phyloP scores from a whole-genome alignment of 2,888 invertebrate genomes.

The Drosophila eohydei region DNA sequence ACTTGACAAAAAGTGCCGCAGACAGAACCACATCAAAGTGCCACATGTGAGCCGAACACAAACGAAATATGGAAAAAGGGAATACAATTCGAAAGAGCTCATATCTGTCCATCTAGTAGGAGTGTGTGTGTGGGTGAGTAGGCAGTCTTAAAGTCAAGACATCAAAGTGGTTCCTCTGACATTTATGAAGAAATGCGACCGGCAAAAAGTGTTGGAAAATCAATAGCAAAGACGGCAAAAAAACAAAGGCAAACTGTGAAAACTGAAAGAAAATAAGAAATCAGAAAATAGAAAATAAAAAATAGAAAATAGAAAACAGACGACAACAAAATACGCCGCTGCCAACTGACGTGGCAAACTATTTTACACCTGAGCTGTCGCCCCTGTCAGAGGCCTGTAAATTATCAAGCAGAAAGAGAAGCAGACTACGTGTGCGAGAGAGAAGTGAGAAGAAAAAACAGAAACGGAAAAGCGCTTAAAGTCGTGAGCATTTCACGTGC shows the following conservation, averaged over 20 bases:
- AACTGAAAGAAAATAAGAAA: constrained; percentile 53
- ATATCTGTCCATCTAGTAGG: constrained; percentile 29
- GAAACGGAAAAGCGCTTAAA: constrained; percentile 63
- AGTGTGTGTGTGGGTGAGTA: constrained; percentile 15
- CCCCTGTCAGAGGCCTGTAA: constrained; percentile 57
- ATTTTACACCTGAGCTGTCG: constrained; percentile 78
- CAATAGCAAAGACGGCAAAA: constrained; percentile 47
- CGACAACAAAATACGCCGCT: constrained; percentile 35
- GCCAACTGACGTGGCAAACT: constrained; percentile 73
- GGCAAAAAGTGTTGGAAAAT: constrained; percentile 67
- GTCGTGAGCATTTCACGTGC: constrained; percentile 25
- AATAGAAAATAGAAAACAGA: constrained; percentile 22
- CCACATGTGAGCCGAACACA: constrained; percentile 49
- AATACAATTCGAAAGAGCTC: constrained; percentile 43
- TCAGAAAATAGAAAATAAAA: constrained; percentile 11
- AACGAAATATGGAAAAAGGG: constrained; percentile 35
- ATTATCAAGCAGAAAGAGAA: constrained; percentile 1
- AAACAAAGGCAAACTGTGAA: constrained; percentile 42
- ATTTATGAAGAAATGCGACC: constrained; percentile 56
- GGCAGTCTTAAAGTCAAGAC: constrained; percentile 73
- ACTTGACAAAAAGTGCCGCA: constrained; percentile 57
- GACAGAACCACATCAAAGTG: constrained; percentile 57
- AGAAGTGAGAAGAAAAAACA: constrained; percentile 7
- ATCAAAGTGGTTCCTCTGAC: constrained; percentile 74
- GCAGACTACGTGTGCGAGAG: background rate